Base-by-base conservation (phyloP, 2,113 vertebrate genomes). In the Centropus bengalensis region DNA sequence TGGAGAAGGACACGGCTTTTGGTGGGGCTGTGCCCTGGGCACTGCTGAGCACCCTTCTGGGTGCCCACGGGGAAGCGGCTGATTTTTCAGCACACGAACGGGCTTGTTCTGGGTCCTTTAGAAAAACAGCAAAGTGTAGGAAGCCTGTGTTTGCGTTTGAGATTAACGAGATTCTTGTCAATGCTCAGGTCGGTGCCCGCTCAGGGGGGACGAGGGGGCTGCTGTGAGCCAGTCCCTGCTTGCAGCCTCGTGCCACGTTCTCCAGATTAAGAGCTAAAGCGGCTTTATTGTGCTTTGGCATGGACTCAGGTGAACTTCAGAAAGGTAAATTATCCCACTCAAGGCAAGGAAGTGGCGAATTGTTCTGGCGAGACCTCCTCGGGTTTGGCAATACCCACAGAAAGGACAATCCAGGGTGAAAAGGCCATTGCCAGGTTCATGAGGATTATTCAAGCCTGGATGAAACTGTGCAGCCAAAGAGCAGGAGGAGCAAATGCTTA, bases 321-420 rank as follows among this genome's bases (percentile, higher is more conserved):
- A 10, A 69, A 44, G 63, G 30, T 44, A 14, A 17, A 27, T 3
- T 3, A 27, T 45, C 22, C 32, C 24, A 1, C 27, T 42, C 8
- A 4, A 0, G 2, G 44, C 7, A 30, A 20, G 51, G 51, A 59
- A 1, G 8, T 4, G 23, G 44, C 60, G 11, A 4, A 4, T 18
- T 22, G 32, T 44, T 8, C n/a, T 38, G 12, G 44, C 27, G 44
- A 60, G 18, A 28, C 1, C 2, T 14, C 15, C 27, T 36, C 3
- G 4, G 67, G 12, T 27, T 30, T 45, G 56, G 10, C 10, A 14
- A 3, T 18, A 19, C 22, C 28, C 64, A 15, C 0, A 3, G 18
- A 45, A 71, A 64, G 66, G 47, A 10, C 27, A 27, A 4, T 9
- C 12, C 2, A 1, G 36, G 63, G 63, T 28, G 5, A 69, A 14